These are phyloP conservation scores for Teleogryllus oceanicus DNA, from an alignment of 2,888 invertebrate genomes.

Conservation along the genomic window DNA sequence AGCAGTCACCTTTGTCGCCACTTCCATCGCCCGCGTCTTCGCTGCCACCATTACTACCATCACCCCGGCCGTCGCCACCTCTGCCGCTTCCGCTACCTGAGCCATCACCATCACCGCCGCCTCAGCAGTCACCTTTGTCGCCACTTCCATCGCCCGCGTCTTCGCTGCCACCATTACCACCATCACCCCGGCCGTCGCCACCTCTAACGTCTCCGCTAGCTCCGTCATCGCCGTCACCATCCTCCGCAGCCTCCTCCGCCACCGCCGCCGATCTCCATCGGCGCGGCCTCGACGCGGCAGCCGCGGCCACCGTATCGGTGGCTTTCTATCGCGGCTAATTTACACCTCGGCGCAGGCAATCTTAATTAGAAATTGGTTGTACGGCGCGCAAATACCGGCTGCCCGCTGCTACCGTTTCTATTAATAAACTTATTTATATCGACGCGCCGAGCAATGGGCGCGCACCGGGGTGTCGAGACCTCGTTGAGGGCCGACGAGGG, in stretches of 20 bases:
- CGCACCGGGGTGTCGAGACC: background rate
- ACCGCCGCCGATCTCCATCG: background rate
- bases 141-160: too few relatives aligned
- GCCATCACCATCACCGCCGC: too few relatives aligned
- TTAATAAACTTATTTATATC: background rate
- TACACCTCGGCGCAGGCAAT: background rate
- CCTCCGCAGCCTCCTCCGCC: background rate
- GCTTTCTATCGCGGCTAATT: background rate
- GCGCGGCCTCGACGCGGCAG: background rate
- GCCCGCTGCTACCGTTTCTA: slow-evolving; percentile 6
- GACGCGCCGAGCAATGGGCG: background rate
- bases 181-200: too few relatives aligned
- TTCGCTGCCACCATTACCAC: too few relatives aligned
- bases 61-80: too few relatives aligned
- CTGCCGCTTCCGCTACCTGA: too few relatives aligned
- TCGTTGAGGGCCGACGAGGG: background rate
- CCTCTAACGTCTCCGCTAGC: too few relatives aligned
- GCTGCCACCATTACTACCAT: too few relatives aligned
- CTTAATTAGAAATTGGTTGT: slow-evolving; percentile 11
- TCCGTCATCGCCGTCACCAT: background rate
- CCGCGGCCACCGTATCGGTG: background rate
- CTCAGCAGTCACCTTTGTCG: too few relatives aligned
- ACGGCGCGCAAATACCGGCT: background rate
- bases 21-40: too few relatives aligned
- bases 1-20: too few relatives aligned